These are phyloP conservation scores for Ophthalmolycus amberensis DNA, from an alignment of 2,113 vertebrate genomes.

Conservation along the genomic window DNA sequence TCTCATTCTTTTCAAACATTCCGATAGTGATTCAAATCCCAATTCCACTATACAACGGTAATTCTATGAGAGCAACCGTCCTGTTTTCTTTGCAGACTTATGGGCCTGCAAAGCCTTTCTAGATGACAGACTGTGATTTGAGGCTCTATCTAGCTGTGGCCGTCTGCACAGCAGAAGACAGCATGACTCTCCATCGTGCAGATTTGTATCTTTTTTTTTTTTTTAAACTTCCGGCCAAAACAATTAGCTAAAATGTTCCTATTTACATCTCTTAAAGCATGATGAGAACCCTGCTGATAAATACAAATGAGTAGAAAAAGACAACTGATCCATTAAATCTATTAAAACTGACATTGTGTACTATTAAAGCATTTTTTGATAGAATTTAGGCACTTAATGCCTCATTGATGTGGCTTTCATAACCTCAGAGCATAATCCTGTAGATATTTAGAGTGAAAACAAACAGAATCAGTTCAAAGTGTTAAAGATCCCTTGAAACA, in stretches of 20 bases:
- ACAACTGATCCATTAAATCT: neutral
- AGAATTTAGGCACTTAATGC: neutral
- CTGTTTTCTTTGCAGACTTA: too few relatives aligned
- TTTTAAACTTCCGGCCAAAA: neutral
- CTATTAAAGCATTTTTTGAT: neutral
- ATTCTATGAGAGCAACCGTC: too few relatives aligned
- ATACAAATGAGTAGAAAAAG: neutral
- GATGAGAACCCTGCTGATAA: neutral
- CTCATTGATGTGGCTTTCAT: neutral
- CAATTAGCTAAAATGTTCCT: neutral
- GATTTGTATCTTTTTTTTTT: neutral
- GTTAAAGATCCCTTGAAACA: neutral
- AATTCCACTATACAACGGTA: too few relatives aligned
- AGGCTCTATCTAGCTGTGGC: too few relatives aligned
- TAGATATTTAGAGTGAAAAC: neutral
- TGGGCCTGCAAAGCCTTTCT: too few relatives aligned
- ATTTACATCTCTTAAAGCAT: neutral
- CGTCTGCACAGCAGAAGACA: neutral
- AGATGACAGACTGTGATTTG: too few relatives aligned
- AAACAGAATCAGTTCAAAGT: neutral
- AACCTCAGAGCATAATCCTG: neutral
- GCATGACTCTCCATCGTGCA: neutral
- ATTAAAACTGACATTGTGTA: neutral
- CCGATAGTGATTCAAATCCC: too few relatives aligned
- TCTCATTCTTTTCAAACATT: too few relatives aligned